Evolutionary conservation across 1,140 invertebrate species (phyloP), one percentile per base, ranked within the genome.

Genomic region (Leptopilina boulardi): DNA sequence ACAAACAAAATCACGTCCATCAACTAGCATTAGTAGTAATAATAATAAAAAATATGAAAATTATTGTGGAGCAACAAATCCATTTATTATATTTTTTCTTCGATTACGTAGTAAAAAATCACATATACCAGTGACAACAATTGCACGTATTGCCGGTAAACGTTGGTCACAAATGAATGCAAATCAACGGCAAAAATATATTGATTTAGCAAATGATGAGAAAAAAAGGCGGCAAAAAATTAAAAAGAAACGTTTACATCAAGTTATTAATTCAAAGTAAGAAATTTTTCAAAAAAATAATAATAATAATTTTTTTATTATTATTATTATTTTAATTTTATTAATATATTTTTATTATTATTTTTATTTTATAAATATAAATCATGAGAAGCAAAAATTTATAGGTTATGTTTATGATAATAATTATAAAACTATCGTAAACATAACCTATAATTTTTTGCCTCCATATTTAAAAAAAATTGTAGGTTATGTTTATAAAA

Each of bases 61-160:
- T 21, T 15, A 34, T 30, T 34, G 38, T 42, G 78, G 83, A 1
- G 70, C 84, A 0, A 87, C 88, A 1, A 91, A 91, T 80, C 90
- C 90, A 0, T 91, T 89, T 44, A 74, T 90, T 15, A 84, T 89
- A 5, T 91, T 91, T 71, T 91, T 85, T 18, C 71, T 91, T 26
- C 78, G 83, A 34, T 70, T 91, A 44, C 79, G 85, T 0, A 86
- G 77, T 3, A 87, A 86, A n/a, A 85, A 87, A 19, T 88, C 89
- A 0, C 83, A 80, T 0, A 79, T 86, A 5, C 84, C 30, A 0
- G 87, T 90, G 5, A 86, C 88, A 0, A 84, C 83, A 11, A 75
- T 90, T n/a, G 89, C 90, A 0, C 71, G 84, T 6, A 70, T 85
- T 0, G 90, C 90, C 3, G 89, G 90, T 0, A 87, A 86, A 80